A percentile compares a stretch with the other conserved stretches of the same genome.
Evolutionary conservation across 30 jellyfish, hydroid and myxozoan species (phyloP).

Genomic region (Calvadosia cruxmelitensis): DNA sequence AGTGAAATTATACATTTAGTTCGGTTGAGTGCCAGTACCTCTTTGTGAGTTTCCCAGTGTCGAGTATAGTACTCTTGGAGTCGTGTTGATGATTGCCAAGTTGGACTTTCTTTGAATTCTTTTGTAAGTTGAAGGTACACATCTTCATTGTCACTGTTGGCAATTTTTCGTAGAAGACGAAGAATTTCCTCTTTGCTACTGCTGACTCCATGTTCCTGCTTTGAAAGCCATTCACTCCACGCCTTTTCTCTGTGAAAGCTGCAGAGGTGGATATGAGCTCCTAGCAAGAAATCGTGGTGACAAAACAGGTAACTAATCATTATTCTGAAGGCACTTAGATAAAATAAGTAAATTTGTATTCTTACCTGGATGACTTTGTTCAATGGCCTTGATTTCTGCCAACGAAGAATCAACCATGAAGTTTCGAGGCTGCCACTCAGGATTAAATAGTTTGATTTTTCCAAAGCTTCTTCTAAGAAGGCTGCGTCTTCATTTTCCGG

Average conservation of each 20-base stretch:
- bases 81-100: slow-evolving; percentile 13
- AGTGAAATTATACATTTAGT: too few species aligned
- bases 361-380: slow-evolving; percentile 18
- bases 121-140: background rate
- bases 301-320: too few species aligned
- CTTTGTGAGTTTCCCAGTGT: slow-evolving; percentile 8
- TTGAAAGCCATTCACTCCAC: slow-evolving; percentile 39
- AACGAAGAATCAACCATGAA: slow-evolving; percentile 29
- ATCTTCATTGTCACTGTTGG: slow-evolving; percentile 8
- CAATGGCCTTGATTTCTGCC: slow-evolving; percentile 28
- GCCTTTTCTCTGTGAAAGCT: slow-evolving; percentile 41
- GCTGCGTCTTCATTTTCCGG: slow-evolving; percentile 24
- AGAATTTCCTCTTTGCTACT: slow-evolving; percentile 10
- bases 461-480: slow-evolving; percentile 21
- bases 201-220: slow-evolving; percentile 19
- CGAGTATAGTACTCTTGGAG: slow-evolving; percentile 6
- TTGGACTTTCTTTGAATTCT: slow-evolving; percentile 7
- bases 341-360: background rate
- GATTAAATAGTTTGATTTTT: slow-evolving; percentile 9
- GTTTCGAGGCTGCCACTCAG: slow-evolving; percentile 29
- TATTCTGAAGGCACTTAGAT: background rate
- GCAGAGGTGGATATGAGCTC: slow-evolving; percentile 26
- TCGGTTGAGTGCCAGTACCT: slow-evolving; percentile 3
- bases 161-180: slow-evolving; percentile 13
- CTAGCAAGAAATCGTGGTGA: background rate